Evolutionary conservation across 2,888 invertebrate species (phyloP).

Genomic region (Eristalis tenax): DNA sequence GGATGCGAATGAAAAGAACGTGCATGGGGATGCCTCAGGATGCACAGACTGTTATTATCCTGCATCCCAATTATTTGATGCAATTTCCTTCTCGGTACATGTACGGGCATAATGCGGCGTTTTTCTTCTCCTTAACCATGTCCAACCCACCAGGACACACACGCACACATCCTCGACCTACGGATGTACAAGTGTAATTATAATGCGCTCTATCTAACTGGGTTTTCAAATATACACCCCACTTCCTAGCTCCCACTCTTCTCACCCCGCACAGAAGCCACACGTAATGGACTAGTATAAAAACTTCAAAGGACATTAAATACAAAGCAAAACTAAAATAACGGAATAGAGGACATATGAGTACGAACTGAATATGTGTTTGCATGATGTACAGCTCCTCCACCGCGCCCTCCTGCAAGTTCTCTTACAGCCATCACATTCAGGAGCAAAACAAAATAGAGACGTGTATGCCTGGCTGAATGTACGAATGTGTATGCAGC

Average conservation of each 20-base stretch:
- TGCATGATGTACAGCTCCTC: not conserved
- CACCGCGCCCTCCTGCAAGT: not conserved
- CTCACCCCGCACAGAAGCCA: not conserved
- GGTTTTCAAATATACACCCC: not conserved
- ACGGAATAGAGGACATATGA: constrained; percentile 6
- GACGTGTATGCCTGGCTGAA: not conserved
- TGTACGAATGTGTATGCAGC: not conserved
- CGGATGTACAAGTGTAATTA: constrained; percentile 32
- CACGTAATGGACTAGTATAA: constrained; percentile 22
- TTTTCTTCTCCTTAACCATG: not conserved
- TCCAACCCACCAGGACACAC: not conserved
- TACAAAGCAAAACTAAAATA: constrained; percentile 38
- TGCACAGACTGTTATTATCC: constrained; percentile 35
- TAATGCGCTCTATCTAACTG: constrained; percentile 27
- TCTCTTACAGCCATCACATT: constrained; percentile 6
- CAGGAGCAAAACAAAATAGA: not conserved
- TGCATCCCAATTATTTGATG: constrained; percentile 49
- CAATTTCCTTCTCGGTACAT: constrained; percentile 45
- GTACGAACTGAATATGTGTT: not conserved
- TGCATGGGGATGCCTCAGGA: not conserved
- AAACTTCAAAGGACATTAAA: constrained; percentile 50
- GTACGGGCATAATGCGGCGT: constrained; percentile 25
- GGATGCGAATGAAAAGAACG: not conserved
- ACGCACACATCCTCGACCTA: not conserved
- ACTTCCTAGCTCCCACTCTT: not conserved